phyloP scores from a whole-genome alignment of 2,888 invertebrate species.

The Deilephila elpenor region DNA sequence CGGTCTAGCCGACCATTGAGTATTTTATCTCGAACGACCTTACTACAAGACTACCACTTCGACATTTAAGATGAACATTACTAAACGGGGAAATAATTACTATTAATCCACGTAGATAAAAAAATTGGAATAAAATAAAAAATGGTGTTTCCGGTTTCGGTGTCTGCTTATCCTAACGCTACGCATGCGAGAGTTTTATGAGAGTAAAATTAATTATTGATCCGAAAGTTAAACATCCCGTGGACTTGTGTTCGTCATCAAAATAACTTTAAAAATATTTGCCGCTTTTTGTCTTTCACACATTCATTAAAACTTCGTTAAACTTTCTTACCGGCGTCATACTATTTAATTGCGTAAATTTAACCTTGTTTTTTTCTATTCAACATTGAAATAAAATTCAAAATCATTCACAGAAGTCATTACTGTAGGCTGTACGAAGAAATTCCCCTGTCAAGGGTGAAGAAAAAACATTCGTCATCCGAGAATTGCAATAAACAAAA shows the following conservation, averaged over 20 bases:
- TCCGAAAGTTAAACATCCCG: neutral
- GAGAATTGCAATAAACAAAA: neutral
- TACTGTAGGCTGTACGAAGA: neutral
- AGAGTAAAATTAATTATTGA: neutral
- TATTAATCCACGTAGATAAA: too few species aligned
- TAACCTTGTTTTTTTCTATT: slow-evolving; percentile 10
- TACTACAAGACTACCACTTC: too few species aligned
- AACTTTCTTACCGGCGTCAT: neutral
- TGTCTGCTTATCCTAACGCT: too few species aligned
- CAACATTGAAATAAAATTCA: neutral
- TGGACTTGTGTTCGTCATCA: neutral
- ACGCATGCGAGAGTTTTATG: neutral
- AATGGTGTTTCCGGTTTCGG: too few species aligned
- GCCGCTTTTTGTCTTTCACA: neutral
- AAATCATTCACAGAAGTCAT: slow-evolving; percentile 8
- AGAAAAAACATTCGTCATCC: slow-evolving; percentile 4
- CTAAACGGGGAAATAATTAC: too few species aligned
- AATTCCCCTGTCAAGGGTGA: neutral
- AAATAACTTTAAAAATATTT: neutral
- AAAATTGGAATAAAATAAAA: too few species aligned
- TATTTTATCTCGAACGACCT: too few species aligned
- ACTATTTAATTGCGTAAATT: neutral
- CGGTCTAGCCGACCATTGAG: too few species aligned
- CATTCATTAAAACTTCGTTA: slow-evolving; percentile 11
- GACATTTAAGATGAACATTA: too few species aligned